phyloP scores from a whole-genome alignment of 1,140 invertebrate genomes.

The Aphelinus certus region DNA sequence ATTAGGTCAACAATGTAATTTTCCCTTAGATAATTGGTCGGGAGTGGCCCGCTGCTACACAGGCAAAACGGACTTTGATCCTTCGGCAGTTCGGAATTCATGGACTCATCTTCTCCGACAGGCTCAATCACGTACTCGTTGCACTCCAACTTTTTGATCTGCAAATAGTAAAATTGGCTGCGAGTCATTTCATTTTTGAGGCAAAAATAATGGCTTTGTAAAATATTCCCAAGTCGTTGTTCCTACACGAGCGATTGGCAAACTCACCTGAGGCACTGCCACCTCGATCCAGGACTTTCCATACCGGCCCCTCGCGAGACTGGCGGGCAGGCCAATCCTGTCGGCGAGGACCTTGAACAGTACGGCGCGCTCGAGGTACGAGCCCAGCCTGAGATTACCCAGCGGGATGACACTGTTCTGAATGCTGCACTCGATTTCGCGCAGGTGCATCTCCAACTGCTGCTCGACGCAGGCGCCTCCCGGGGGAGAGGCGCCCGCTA shows the following conservation, averaged over 20 bases:
- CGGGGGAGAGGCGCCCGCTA: slow-evolving; percentile 61
- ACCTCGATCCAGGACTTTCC: slow-evolving; percentile 73
- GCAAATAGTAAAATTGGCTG: no score
- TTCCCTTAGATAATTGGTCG: slow-evolving; percentile 67
- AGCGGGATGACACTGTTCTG: slow-evolving; percentile 68
- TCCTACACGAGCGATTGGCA: no score
- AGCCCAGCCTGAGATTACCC: slow-evolving; percentile 69
- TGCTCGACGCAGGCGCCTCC: slow-evolving; percentile 60
- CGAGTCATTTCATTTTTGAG: no score
- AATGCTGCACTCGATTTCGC: slow-evolving; percentile 56
- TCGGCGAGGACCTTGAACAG: slow-evolving; percentile 76
- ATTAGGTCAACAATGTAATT: slow-evolving; percentile 73
- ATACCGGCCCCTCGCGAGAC: slow-evolving; percentile 66
- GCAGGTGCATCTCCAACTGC: slow-evolving; percentile 65
- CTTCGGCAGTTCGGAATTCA: no score
- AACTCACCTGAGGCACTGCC: slow-evolving; percentile 64
- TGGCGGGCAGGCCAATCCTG: slow-evolving; percentile 69
- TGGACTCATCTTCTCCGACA: no score
- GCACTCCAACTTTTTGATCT: no score
- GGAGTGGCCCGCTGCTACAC: slow-evolving; percentile 42
- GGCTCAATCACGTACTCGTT: no score
- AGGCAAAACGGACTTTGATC: neutral
- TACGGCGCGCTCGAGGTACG: slow-evolving; percentile 70
- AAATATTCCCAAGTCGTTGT: no score
- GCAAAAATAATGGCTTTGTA: no score